Percentiles rank a stretch among this genome's conserved stretches.
Evolutionary conservation across 1,140 invertebrate genomes (phyloP).

Genomic region (Thaumatotibia leucotreta): DNA sequence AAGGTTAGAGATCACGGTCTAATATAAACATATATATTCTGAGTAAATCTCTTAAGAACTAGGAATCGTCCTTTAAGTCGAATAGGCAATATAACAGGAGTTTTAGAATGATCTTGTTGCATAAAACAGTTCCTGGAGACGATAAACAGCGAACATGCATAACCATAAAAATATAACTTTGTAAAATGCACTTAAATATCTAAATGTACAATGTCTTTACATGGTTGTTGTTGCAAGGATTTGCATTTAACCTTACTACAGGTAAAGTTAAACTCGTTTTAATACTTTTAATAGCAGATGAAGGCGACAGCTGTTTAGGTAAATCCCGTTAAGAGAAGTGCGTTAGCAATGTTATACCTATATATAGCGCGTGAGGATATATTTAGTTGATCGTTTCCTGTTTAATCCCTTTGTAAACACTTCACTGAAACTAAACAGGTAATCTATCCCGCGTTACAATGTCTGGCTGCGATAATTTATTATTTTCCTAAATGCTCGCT

Average conservation of each 20-base stretch:
- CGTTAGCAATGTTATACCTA: too few species aligned
- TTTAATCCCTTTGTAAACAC: slow-evolving; percentile 25
- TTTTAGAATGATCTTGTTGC: too few species aligned
- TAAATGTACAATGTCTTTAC: too few species aligned
- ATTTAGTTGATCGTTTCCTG: slow-evolving; percentile 51
- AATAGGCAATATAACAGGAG: too few species aligned
- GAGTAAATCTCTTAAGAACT: too few species aligned
- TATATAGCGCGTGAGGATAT: slow-evolving; percentile 49
- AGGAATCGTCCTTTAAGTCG: too few species aligned
- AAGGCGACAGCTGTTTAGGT: slow-evolving; percentile 39
- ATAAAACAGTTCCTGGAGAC: too few species aligned
- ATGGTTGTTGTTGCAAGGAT: neutral
- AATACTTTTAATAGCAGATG: neutral
- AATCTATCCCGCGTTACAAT: neutral
- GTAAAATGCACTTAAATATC: too few species aligned
- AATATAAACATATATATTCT: too few species aligned
- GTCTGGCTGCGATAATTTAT: neutral
- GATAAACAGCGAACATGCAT: too few species aligned
- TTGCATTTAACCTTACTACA: neutral
- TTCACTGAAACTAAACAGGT: slow-evolving; percentile 11
- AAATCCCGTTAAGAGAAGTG: slow-evolving; percentile 27
- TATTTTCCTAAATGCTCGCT: neutral
- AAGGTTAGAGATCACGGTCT: too few species aligned
- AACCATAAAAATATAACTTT: too few species aligned
- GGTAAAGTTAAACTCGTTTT: slow-evolving; percentile 23